Conservation (phyloP, 92 coral and sea anemone species). For the Scolanthus callimorphus region DNA sequence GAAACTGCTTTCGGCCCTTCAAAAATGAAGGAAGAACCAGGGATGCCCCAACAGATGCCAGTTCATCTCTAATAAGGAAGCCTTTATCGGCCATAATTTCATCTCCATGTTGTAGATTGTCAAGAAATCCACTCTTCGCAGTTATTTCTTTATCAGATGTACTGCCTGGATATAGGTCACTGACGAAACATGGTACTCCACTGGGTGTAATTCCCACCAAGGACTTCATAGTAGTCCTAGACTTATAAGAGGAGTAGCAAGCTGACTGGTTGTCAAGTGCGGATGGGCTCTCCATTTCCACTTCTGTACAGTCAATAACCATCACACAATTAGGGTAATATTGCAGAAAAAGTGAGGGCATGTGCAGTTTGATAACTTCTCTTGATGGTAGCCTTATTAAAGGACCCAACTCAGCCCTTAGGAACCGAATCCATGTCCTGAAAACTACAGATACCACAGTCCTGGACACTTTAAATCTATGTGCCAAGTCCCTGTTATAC, state of each 20-base stretch:
- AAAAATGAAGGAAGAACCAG: neutral
- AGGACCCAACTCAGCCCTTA: constrained; percentile 34
- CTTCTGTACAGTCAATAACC: constrained; percentile 56
- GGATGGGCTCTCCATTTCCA: constrained; percentile 64
- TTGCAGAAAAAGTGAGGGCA: constrained; percentile 45
- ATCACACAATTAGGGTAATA: constrained; percentile 29
- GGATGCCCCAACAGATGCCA: neutral
- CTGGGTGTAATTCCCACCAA: constrained; percentile 62
- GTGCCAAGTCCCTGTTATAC: constrained; percentile 45
- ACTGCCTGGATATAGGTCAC: constrained; percentile 43
- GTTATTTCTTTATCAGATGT: constrained; percentile 50
- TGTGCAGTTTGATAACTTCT: constrained; percentile 41
- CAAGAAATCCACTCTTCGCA: constrained; percentile 33
- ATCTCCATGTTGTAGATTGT: constrained; percentile 20
- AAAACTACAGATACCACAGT: constrained; percentile 29
- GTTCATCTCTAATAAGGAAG: neutral
- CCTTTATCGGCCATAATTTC: neutral
- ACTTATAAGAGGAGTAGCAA: constrained; percentile 46
- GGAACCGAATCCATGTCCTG: constrained; percentile 48
- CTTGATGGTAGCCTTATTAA: constrained; percentile 43
- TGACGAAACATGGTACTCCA: constrained; percentile 41
- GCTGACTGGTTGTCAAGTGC: constrained; percentile 54
- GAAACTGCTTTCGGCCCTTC: neutral
- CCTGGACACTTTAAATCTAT: constrained; percentile 34
- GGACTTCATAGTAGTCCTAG: constrained; percentile 59